Percentiles rank a stretch among this genome's conserved stretches.
These are phyloP conservation scores for Bombus vancouverensis DNA, from an alignment of 1,140 invertebrate species.

Conservation along the genomic window DNA sequence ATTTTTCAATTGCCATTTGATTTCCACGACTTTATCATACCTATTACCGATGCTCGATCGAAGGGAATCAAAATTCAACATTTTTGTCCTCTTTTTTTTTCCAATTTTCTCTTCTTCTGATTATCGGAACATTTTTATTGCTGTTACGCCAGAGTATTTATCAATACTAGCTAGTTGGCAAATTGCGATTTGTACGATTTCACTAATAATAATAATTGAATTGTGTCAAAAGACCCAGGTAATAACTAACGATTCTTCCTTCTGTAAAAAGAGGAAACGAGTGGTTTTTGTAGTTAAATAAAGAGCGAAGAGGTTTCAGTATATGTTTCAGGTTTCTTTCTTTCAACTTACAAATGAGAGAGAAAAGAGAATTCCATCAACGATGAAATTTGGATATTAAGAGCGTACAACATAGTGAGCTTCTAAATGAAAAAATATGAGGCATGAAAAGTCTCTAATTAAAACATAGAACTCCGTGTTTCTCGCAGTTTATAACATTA, in stretches of 20 bases:
- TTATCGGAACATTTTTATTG: neutral
- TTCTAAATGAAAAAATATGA: neutral
- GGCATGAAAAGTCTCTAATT: constrained; percentile 24
- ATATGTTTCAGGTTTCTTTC: no score
- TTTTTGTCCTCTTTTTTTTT: neutral
- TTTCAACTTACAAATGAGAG: no score
- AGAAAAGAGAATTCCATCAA: neutral
- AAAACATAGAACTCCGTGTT: constrained; percentile 28
- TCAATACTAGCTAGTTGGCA: no score
- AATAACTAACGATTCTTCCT: no score
- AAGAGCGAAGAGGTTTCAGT: neutral
- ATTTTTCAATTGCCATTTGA: constrained; percentile 18
- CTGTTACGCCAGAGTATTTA: no score
- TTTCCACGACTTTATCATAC: neutral
- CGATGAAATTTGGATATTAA: constrained; percentile 20
- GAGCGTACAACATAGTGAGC: neutral
- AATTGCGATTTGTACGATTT: no score
- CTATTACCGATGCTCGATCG: neutral
- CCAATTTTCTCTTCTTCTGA: no score
- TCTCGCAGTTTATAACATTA: constrained; percentile 46
- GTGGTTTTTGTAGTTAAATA: no score
- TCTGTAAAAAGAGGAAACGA: no score
- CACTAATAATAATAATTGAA: no score
- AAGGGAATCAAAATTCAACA: neutral
- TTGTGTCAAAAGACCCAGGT: no score